Base-by-base conservation (phyloP, 1,140 invertebrate genomes). In the Sminthurides bifidus region DNA sequence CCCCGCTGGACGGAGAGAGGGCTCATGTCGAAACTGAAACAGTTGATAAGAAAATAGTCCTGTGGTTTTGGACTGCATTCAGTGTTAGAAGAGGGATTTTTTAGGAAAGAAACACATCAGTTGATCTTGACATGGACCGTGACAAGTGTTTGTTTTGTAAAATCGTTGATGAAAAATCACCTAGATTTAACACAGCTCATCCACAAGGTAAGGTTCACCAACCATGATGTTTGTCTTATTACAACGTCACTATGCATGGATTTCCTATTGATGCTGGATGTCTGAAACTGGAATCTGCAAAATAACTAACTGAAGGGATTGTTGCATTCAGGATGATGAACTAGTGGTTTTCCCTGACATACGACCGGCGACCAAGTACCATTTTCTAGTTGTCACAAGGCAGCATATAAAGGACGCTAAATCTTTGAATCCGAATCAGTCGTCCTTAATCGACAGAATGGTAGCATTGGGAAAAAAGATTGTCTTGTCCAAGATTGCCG, bases 321-420 rank as follows among this genome's bases (percentile, higher is more conserved):
- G 80, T 60, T 68, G 74, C 54, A 75, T 73, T 63, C 75, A 92
- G 78, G 84, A 88, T 67, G 81, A 89, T 2, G 76, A 83, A 48
- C 71, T 86, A 40, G 77, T 83, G 15, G 82, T 86, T 29, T 89
- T 93, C 67, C 78, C 78, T 52, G 89, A 92, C 68, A 91, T 91
- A 31, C 79, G 80, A 68, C 89, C 90, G 17, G 87, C 81, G 0
- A 78, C 86, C 1, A 76, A 76, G 19, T 79, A 85, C 72, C 90
- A 94, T 71, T 83, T 83, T 67, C 75, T 93, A 35, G 79, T 86
- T 37, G 74, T 91, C 26, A 79, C 89, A 0, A 87, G 83, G 67
- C 70, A 73, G 19, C 90, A 93, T 70, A 81, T 88, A 46, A 70
- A 72, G 40, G 82, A 85, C 74, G 78, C 80, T 0, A 87, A 85